Evolutionary conservation across 2,113 vertebrate species (phyloP).

Genomic region (Grammomys dolichurus): DNA sequence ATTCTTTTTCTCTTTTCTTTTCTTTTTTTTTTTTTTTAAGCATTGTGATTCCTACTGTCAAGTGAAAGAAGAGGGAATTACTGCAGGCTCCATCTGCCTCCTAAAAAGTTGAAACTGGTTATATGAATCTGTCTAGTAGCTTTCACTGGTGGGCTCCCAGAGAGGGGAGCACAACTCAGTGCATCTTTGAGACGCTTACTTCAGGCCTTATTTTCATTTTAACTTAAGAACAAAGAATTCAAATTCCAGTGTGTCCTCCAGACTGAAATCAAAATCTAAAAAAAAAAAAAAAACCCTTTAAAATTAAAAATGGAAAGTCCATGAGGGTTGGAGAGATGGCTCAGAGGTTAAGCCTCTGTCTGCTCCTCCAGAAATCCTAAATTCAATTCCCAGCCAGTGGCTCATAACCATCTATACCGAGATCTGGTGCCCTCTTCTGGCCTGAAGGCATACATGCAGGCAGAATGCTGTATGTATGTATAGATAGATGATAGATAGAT

Average conservation of each 20-base stretch:
- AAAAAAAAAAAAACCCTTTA: not conserved
- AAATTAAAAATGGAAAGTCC: not conserved
- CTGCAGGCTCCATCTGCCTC: constrained; percentile 15
- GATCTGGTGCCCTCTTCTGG: too few relatives aligned
- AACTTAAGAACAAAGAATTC: constrained; percentile 34
- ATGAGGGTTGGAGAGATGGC: not conserved
- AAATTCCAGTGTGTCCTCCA: not conserved
- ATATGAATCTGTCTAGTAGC: not conserved
- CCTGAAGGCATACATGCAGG: too few relatives aligned
- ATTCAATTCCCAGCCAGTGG: too few relatives aligned
- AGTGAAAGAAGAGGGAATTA: not conserved
- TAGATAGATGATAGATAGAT: too few relatives aligned
- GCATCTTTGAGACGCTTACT: constrained; percentile 1
- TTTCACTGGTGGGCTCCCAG: not conserved
- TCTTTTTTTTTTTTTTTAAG: not conserved
- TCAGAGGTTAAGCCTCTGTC: too few relatives aligned
- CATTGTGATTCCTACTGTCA: not conserved
- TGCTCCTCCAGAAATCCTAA: too few relatives aligned
- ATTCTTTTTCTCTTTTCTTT: constrained; percentile 28
- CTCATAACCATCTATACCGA: too few relatives aligned
- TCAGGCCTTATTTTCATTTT: not conserved
- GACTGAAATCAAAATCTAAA: not conserved
- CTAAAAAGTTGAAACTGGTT: not conserved
- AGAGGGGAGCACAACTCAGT: not conserved
- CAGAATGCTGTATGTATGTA: too few relatives aligned